A percentile compares a stretch with the other conserved stretches of the same genome.
phyloP scores from a whole-genome alignment of 2,888 invertebrate genomes.

The Agrochola lota region DNA sequence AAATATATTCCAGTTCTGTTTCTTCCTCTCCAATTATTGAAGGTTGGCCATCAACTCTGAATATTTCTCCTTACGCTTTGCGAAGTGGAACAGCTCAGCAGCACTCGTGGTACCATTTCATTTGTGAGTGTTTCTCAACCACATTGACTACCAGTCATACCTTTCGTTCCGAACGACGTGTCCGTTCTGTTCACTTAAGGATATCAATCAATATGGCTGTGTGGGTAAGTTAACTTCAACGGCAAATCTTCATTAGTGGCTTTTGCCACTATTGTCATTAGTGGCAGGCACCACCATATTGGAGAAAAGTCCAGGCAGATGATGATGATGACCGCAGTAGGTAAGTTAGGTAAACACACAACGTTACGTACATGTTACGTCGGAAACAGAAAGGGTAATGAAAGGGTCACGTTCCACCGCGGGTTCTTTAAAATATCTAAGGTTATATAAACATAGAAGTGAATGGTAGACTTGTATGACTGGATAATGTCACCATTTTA shows the following conservation, averaged over 20 bases:
- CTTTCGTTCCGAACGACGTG: not conserved
- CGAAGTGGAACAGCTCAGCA: not conserved
- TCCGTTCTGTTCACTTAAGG: not conserved
- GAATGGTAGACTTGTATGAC: not conserved
- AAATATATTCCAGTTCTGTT: not conserved
- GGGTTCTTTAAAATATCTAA: not conserved
- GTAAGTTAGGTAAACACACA: not conserved
- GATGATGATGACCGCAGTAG: too few species aligned
- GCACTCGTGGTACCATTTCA: not conserved
- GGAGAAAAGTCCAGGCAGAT: too few species aligned
- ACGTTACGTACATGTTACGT: not conserved
- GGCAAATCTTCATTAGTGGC: not conserved
- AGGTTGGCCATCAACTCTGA: not conserved
- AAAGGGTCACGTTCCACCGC: too few species aligned
- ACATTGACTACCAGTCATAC: not conserved
- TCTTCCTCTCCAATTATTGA: not conserved
- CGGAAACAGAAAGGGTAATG: too few species aligned
- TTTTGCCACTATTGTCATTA: too few species aligned
- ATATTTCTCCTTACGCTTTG: not conserved
- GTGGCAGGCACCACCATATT: too few species aligned
- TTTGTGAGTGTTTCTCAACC: not conserved
- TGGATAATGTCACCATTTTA: too few species aligned
- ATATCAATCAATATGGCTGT: not conserved
- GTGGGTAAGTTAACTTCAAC: not conserved
- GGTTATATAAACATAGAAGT: not conserved